Percentiles rank a stretch among this genome's conserved stretches.
These are phyloP conservation scores for Harlomillsia oculata DNA, from an alignment of 1,140 invertebrate species.

Conservation along the genomic window DNA sequence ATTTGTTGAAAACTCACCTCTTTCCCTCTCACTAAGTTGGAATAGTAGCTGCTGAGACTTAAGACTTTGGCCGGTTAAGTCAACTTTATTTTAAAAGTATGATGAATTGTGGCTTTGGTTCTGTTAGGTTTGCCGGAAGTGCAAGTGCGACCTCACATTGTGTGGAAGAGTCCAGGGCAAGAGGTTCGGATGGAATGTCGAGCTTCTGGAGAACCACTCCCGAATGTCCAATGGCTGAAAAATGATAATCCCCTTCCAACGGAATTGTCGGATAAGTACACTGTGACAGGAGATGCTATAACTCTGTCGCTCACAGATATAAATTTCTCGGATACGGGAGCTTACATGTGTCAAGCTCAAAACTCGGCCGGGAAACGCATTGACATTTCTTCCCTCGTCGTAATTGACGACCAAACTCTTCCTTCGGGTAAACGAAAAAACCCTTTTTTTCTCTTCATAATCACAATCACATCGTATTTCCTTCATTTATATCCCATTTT, in stretches of 20 bases:
- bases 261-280: slow-evolving; percentile 51
- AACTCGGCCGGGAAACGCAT: slow-evolving; percentile 59
- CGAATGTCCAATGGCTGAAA: slow-evolving; percentile 54
- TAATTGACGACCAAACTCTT: slow-evolving; percentile 58
- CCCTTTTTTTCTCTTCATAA: not conserved
- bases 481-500: not conserved
- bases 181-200: slow-evolving; percentile 59
- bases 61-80: too few relatives aligned
- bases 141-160: slow-evolving; percentile 55
- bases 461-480: not conserved
- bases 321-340: slow-evolving; percentile 61
- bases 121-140: slow-evolving; percentile 55
- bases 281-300: slow-evolving; percentile 58
- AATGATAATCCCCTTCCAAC: slow-evolving; percentile 54
- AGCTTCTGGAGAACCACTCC: slow-evolving; percentile 58
- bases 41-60: too few relatives aligned
- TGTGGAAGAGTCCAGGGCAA: slow-evolving; percentile 55
- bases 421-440: slow-evolving; percentile 7
- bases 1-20: too few relatives aligned
- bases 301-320: slow-evolving; percentile 56
- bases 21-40: too few relatives aligned
- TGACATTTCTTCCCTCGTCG: slow-evolving; percentile 60
- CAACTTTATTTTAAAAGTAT: too few relatives aligned
- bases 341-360: slow-evolving; percentile 65
- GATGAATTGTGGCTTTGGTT: too few relatives aligned